Conservation (phyloP, 2,888 invertebrate species). For the Catocala nupta region DNA sequence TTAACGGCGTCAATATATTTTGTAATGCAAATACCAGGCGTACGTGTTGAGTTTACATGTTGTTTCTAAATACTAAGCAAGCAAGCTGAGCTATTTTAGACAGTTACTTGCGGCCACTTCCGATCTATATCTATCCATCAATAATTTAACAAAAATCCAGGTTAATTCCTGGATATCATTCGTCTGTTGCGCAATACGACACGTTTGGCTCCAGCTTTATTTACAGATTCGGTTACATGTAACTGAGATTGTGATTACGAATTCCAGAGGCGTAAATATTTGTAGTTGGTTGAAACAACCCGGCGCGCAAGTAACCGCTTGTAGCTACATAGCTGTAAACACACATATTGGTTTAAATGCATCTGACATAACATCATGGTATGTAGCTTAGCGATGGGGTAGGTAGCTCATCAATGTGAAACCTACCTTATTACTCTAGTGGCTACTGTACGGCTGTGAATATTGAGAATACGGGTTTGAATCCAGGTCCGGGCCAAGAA, state of each 20-base stretch:
- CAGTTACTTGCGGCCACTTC: slow-evolving; percentile 56
- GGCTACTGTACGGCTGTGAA: no score
- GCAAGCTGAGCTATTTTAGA: slow-evolving; percentile 65
- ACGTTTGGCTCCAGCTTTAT: slow-evolving; percentile 37
- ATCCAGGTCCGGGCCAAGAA: no score
- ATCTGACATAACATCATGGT: not conserved
- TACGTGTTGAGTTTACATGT: slow-evolving; percentile 57
- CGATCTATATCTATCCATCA: slow-evolving; percentile 62
- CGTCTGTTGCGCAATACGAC: slow-evolving; percentile 43
- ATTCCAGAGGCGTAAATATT: slow-evolving; percentile 58
- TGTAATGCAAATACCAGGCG: slow-evolving; percentile 51
- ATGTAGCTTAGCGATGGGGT: no score
- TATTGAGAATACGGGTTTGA: no score
- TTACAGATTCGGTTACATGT: slow-evolving; percentile 65
- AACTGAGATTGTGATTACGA: slow-evolving; percentile 56
- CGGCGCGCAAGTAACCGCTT: slow-evolving; percentile 26
- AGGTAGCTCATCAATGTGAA: no score
- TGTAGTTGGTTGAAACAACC: slow-evolving; percentile 42
- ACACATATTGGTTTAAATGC: no score
- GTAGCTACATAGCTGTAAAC: slow-evolving; percentile 8
- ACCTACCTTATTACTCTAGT: no score
- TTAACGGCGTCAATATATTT: slow-evolving; percentile 52
- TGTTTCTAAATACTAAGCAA: slow-evolving; percentile 60
- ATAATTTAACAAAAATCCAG: slow-evolving; percentile 78
- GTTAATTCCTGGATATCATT: slow-evolving; percentile 79